Evolutionary conservation across 2,113 vertebrate genomes (phyloP).

Genomic region (Erpornis zantholeuca): DNA sequence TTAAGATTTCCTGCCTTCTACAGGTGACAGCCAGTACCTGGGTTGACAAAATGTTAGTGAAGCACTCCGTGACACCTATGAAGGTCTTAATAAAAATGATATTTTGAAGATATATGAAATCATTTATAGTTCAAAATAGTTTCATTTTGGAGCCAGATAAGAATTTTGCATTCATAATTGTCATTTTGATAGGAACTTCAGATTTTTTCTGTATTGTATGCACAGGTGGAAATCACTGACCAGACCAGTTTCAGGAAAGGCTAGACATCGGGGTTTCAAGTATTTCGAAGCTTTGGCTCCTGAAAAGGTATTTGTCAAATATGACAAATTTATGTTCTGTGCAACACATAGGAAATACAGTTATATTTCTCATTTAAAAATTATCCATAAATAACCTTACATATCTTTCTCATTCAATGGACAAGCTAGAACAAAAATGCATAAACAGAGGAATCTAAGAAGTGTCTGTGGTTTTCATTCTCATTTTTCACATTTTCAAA

Average conservation of each 20-base stretch:
- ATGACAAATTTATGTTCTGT: not conserved
- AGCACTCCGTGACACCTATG: not conserved
- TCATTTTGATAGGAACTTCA: not conserved
- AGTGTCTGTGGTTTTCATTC: not conserved
- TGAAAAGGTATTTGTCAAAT: constrained; percentile 60
- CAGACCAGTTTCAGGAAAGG: constrained; percentile 27
- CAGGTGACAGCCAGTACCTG: not conserved
- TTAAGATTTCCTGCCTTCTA: not conserved
- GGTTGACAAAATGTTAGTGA: not conserved
- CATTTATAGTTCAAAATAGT: not conserved
- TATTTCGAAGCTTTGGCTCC: constrained; percentile 73
- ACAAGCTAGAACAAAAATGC: not conserved
- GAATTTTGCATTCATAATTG: not conserved
- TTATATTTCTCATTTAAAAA: not conserved
- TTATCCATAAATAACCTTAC: not conserved
- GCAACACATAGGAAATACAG: not conserved
- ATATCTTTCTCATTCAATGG: not conserved
- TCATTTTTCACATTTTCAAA: not conserved
- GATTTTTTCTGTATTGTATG: not conserved
- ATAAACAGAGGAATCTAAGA: not conserved
- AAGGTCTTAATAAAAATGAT: not conserved
- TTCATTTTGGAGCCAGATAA: not conserved
- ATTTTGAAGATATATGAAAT: not conserved
- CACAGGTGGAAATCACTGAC: constrained; percentile 60
- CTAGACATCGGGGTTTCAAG: constrained; percentile 45